Conservation (phyloP, 1,140 invertebrate species). For the Steinernema khuongi region DNA sequence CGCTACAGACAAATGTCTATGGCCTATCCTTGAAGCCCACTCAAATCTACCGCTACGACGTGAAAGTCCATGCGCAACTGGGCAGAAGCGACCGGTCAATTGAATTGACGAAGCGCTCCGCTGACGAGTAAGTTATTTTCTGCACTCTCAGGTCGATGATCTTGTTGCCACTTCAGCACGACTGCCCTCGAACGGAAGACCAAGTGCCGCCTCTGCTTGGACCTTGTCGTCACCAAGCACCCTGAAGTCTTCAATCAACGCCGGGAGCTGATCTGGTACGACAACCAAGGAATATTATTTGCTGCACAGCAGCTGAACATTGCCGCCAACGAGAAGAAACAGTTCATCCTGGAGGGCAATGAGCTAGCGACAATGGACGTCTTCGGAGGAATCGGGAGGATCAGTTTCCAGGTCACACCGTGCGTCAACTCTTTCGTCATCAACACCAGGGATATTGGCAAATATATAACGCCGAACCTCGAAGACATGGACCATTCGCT, state of each 20-base stretch:
- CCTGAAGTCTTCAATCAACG: conserved; percentile 24
- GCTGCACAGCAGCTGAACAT: conserved; percentile 6
- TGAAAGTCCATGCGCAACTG: neutral
- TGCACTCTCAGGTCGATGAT: neutral
- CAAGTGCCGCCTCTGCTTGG: conserved; percentile 19
- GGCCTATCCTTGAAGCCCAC: conserved; percentile 12
- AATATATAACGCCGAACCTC: neutral
- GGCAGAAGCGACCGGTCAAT: conserved; percentile 3
- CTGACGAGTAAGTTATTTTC: conserved; percentile 22
- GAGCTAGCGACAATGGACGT: neutral
- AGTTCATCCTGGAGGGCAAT: neutral
- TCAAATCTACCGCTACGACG: conserved; percentile 22
- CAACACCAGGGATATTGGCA: neutral
- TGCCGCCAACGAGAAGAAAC: neutral
- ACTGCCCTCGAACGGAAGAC: conserved; percentile 8
- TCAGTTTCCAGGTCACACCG: neutral
- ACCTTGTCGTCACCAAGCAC: conserved; percentile 25
- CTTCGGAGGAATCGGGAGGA: neutral
- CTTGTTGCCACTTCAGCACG: neutral
- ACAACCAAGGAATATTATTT: conserved; percentile 28
- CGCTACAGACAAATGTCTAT: conserved; percentile 24
- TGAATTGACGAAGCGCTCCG: conserved; percentile 20
- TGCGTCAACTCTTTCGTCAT: neutral
- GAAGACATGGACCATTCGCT: neutral
- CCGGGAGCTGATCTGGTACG: conserved; percentile 18